phyloP scores from a whole-genome alignment of 2,888 invertebrate species.

The Agonum fuliginosum region DNA sequence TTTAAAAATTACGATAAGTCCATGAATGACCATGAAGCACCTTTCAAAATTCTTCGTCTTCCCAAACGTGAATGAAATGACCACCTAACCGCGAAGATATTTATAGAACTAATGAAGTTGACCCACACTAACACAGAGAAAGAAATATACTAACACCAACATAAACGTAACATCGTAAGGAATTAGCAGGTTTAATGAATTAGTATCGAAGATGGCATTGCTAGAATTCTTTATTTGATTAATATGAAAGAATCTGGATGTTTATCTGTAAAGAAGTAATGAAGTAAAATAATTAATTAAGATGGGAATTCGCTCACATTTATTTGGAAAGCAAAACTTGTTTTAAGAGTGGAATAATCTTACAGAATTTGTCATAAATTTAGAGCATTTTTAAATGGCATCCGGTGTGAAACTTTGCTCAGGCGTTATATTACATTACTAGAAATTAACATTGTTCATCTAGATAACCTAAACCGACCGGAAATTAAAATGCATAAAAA shows the following conservation, averaged over 20 bases:
- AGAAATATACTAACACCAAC: not conserved
- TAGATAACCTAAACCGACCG: too few relatives aligned
- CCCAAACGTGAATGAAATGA: slow-evolving; percentile 22
- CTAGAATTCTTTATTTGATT: slow-evolving; percentile 14
- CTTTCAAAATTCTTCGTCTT: slow-evolving; percentile 26
- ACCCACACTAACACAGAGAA: slow-evolving; percentile 5
- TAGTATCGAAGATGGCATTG: slow-evolving; percentile 1
- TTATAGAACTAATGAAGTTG: slow-evolving; percentile 30
- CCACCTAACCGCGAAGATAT: slow-evolving; percentile 4
- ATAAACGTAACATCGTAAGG: not conserved
- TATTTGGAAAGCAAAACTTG: not conserved
- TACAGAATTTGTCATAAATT: not conserved
- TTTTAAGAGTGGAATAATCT: too few relatives aligned
- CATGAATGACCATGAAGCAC: slow-evolving; percentile 28
- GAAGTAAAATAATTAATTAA: slow-evolving; percentile 17
- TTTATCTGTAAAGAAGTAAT: not conserved
- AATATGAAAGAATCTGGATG: not conserved
- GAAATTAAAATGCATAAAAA: too few relatives aligned
- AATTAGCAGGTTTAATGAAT: slow-evolving; percentile 19
- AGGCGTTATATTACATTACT: too few relatives aligned
- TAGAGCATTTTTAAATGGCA: slow-evolving; percentile 4
- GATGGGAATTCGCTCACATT: slow-evolving; percentile 2
- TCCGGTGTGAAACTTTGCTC: too few relatives aligned
- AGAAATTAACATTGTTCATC: too few relatives aligned
- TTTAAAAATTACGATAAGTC: slow-evolving; percentile 6